phyloP scores from a whole-genome alignment of 2,888 invertebrate genomes.

The Cordilura impudica region DNA sequence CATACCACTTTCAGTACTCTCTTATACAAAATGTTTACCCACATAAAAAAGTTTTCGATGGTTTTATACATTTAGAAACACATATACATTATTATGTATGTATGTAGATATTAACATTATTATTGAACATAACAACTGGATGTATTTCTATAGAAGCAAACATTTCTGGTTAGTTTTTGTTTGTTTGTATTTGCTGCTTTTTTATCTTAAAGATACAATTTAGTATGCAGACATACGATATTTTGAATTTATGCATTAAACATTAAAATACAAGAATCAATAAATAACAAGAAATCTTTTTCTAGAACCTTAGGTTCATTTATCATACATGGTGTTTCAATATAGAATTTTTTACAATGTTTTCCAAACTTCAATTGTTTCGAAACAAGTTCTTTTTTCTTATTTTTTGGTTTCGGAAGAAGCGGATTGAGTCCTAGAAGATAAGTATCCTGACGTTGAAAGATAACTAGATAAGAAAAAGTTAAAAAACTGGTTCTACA shows the following conservation, averaged over 20 bases:
- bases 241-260: constrained; percentile 41
- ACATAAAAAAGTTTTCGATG: too few relatives aligned
- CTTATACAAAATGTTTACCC: background rate
- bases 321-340: constrained; percentile 41
- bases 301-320: constrained; percentile 61
- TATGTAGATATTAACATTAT: background rate
- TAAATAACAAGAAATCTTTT: constrained; percentile 55
- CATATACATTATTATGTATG: background rate
- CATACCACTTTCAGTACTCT: background rate
- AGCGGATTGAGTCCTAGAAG: too few relatives aligned
- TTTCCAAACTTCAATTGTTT: too few relatives aligned
- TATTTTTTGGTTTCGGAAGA: too few relatives aligned
- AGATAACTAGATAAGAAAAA: too few relatives aligned
- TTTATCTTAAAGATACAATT: constrained; percentile 56
- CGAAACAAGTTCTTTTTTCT: too few relatives aligned
- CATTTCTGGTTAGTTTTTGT: constrained; percentile 28
- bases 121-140: constrained; percentile 32
- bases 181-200: constrained; percentile 27
- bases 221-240: constrained; percentile 50
- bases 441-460: too few relatives aligned
- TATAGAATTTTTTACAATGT: too few relatives aligned
- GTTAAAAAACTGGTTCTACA: too few relatives aligned
- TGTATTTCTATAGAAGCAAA: background rate
- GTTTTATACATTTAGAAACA: too few relatives aligned
- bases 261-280: constrained; percentile 58